Conservation (phyloP, 1,140 invertebrate genomes). For the Triops cancriformis region DNA sequence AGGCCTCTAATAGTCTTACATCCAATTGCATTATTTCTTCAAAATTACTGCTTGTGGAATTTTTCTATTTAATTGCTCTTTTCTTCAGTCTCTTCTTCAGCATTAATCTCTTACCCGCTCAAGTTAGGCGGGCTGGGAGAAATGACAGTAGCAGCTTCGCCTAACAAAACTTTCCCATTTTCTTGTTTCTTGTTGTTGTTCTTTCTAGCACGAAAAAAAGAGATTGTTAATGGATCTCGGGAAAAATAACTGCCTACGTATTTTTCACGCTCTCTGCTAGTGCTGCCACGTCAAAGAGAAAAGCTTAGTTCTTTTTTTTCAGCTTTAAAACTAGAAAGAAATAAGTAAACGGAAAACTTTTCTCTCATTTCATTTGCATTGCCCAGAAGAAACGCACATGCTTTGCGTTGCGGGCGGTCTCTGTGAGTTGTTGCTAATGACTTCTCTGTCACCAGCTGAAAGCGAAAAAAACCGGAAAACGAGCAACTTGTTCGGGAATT, state of each 20-base stretch:
- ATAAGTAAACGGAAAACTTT: background rate
- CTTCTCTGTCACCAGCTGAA: background rate
- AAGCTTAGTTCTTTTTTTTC: background rate
- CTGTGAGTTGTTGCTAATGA: background rate
- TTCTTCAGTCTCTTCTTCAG: no score
- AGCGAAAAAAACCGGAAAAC: background rate
- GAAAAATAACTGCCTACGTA: background rate
- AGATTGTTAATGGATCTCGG: background rate
- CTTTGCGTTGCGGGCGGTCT: background rate
- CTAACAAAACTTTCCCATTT: background rate
- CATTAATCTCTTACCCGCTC: no score
- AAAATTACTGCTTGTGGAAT: no score
- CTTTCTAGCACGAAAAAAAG: background rate
- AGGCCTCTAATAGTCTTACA: no score
- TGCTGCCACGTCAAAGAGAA: background rate
- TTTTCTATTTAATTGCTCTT: no score
- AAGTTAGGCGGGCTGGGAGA: background rate
- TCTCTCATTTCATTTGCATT: background rate
- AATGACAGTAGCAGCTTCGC: background rate
- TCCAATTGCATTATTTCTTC: no score
- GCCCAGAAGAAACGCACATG: background rate
- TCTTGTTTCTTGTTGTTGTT: background rate
- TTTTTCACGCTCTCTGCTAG: background rate
- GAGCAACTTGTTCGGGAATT: background rate
- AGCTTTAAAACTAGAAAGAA: no score